phyloP scores from a whole-genome alignment of 1,140 invertebrate genomes.

The Paralvinella palmiformis region DNA sequence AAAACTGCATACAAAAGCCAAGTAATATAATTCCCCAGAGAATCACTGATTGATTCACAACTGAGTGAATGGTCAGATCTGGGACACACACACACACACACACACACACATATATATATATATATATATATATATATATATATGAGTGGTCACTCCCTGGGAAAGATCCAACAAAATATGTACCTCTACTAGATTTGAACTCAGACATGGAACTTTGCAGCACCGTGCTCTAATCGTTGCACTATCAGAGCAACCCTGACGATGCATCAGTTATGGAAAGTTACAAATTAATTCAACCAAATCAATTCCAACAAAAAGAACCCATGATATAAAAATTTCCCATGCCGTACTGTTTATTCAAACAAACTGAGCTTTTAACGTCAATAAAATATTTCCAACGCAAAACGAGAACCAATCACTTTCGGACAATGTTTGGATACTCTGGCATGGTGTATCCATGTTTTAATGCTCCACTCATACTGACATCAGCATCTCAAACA shows the following conservation, averaged over 20 bases:
- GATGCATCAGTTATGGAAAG: no score
- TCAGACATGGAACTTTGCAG: background rate
- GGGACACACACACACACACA: conserved; percentile 13
- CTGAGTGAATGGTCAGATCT: background rate
- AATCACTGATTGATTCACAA: background rate
- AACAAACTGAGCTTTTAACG: no score
- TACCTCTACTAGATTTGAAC: background rate
- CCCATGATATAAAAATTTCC: background rate
- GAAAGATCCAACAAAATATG: no score
- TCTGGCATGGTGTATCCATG: no score
- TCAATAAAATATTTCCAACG: no score
- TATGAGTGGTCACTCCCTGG: conserved; percentile 12
- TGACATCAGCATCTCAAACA: no score
- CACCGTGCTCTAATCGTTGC: background rate
- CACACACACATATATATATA: conserved; percentile 22
- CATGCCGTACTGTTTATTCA: background rate
- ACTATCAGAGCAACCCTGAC: background rate
- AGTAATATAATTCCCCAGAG: no score
- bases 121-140: conserved; percentile 18
- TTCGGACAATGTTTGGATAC: no score
- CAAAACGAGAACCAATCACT: no score
- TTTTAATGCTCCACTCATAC: no score
- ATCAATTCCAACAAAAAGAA: background rate
- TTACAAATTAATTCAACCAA: background rate
- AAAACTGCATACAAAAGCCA: no score